Base-by-base conservation (phyloP, 2,888 invertebrate genomes). In the Tortrix viridana region DNA sequence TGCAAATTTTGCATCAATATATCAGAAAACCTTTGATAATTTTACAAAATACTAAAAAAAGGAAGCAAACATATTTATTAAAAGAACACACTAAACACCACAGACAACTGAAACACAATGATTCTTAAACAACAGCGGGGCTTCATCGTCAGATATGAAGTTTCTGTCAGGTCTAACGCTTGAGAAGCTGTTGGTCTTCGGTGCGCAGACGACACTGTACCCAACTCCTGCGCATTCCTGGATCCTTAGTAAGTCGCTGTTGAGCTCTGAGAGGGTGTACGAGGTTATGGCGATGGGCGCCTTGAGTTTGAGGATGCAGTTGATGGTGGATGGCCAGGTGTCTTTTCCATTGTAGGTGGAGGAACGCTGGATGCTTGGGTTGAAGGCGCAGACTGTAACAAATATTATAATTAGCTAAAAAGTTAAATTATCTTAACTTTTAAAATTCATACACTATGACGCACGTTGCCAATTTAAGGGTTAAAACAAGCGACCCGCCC, bases 111-210 rank as follows among this genome's bases (percentile, higher is more conserved):
- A 87, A 68, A 92, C 89, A 81, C 93, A 95, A 80, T 94, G 94
- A 84, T 96, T 96, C 77, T 96, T 96, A 74, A 95, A 96, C 75
- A 96, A 92, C 62, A 96, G 82, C 0, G 96, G 96, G 50, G 92
- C 93, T 49, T 93, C 93, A 66, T 96, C 94, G 72, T 96, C 96
- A 5, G 95, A 95, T 14, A 96, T 94, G 68, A 96, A 95, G 75
- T 96, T 96, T 52, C 96, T 92, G 70, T 95, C 95, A 0, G 96
- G 96, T 67, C 95, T 93, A 0, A 94, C 92, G 47, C 96, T 95
- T 0, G 95, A 92, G 71, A 94, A 96, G 0, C 94, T 93, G 82
- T 96, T 96, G 38, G 83, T 84, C 14, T 88, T 88, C 0, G 95
- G 93, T 7, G 93, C 92, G 0, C 93, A 75, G 7, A 95, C 74